Percentiles rank a stretch among this genome's conserved stretches.
These are phyloP conservation scores for Fissipunctia ypsillon DNA, from an alignment of 2,888 invertebrate species.

Conservation along the genomic window DNA sequence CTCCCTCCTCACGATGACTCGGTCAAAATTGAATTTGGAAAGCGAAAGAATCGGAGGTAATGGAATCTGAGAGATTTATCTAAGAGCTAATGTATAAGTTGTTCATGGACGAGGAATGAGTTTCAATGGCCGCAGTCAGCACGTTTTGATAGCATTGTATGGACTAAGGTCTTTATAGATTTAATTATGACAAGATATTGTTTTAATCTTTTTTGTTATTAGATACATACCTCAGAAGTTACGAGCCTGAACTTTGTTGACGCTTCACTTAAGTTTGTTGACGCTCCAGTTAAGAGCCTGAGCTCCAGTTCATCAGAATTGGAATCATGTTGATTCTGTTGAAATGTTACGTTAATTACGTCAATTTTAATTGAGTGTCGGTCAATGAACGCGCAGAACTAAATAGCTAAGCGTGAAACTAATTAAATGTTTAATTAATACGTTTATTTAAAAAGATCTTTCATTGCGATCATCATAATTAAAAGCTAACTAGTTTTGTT, in stretches of 20 bases:
- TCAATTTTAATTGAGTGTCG: constrained; percentile 14
- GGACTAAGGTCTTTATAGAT: background rate
- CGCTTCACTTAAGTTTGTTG: too few relatives aligned
- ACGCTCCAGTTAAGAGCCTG: background rate
- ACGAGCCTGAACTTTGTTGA: background rate
- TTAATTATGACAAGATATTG: background rate
- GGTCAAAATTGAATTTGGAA: constrained; percentile 51
- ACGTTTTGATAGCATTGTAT: background rate
- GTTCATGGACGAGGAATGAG: constrained; percentile 23
- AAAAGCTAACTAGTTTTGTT: constrained; percentile 3
- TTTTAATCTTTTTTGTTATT: too few relatives aligned
- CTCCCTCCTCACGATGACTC: constrained; percentile 49
- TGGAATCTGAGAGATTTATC: constrained; percentile 50
- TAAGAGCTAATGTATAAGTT: constrained; percentile 40
- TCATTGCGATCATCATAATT: constrained; percentile 10
- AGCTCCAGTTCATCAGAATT: background rate
- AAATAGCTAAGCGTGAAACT: constrained; percentile 13
- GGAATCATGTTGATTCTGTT: constrained; percentile 3
- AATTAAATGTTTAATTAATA: constrained; percentile 18
- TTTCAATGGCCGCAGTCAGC: background rate
- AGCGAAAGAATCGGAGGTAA: constrained; percentile 48
- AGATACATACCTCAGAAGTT: too few relatives aligned
- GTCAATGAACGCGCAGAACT: constrained; percentile 4
- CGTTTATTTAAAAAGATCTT: constrained; percentile 16
- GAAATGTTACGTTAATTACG: constrained; percentile 19